Evolutionary conservation across 1,140 invertebrate species (phyloP).

Genomic region (Hyles euphorbiae): DNA sequence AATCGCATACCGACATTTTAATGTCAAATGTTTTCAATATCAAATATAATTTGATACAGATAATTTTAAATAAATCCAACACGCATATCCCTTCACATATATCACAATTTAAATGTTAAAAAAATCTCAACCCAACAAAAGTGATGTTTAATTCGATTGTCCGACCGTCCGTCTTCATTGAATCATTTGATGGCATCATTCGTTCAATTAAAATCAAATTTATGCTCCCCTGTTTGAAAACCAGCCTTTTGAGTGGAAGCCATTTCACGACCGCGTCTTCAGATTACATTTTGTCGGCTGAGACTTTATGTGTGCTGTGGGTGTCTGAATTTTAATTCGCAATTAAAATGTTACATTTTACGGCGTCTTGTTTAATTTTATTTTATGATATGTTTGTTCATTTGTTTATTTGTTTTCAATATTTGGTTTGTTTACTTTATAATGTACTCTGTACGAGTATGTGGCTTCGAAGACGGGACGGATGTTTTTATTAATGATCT

Average conservation of each 20-base stretch:
- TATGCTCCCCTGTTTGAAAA: conserved; percentile 21
- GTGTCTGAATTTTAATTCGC: not conserved
- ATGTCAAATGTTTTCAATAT: too few species aligned
- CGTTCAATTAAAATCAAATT: conserved; percentile 45
- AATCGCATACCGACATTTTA: too few species aligned
- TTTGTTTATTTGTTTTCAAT: too few species aligned
- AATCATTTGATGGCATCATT: conserved; percentile 50
- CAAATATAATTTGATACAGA: too few species aligned
- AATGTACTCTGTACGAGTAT: too few species aligned
- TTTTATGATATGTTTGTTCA: too few species aligned
- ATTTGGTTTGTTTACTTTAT: too few species aligned
- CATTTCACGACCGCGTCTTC: conserved; percentile 4
- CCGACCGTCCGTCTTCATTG: conserved; percentile 48
- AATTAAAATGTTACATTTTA: too few species aligned
- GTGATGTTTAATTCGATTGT: conserved; percentile 51
- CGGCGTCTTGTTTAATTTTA: too few species aligned
- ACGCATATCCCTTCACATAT: not conserved
- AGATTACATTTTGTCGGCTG: conserved; percentile 6
- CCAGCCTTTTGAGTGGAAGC: conserved; percentile 15
- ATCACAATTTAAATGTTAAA: not conserved
- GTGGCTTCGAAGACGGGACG: too few species aligned
- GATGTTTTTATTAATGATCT: too few species aligned
- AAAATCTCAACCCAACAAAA: conserved; percentile 11
- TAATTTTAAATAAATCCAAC: too few species aligned
- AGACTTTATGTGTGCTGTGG: conserved; percentile 5